These are phyloP conservation scores for Pseudobourletiella spinata DNA, from an alignment of 1,140 invertebrate species.

Conservation along the genomic window DNA sequence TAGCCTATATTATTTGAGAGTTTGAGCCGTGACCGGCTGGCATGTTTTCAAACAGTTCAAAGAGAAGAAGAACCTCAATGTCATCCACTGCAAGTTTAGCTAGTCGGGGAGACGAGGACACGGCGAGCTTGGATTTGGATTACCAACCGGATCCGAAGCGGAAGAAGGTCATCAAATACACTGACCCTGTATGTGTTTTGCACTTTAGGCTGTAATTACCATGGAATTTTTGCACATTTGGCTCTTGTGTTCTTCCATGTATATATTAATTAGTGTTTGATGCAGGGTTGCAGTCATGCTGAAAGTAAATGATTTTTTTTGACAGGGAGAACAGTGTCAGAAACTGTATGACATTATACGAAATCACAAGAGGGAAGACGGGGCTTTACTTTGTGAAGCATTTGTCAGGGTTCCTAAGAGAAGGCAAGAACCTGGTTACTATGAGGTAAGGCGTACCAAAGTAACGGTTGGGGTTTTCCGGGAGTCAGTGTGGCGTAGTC, in stretches of 20 bases:
- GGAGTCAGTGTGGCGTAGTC: neutral
- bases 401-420: conserved; percentile 90
- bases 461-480: neutral
- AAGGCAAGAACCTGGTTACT: conserved; percentile 78
- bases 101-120: no score
- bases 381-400: conserved; percentile 77
- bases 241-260: neutral
- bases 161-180: conserved; percentile 19
- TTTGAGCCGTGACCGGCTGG: no score
- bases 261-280: conserved; percentile 17
- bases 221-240: neutral
- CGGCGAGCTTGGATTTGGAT: no score
- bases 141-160: conserved; percentile 31
- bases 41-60: no score
- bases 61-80: no score
- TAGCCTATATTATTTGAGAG: no score
- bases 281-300: no score
- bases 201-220: neutral
- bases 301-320: no score
- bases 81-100: no score
- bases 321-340: conserved; percentile 74
- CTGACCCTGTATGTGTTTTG: conserved; percentile 25
- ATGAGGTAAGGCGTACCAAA: conserved; percentile 50
- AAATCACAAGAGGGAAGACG: conserved; percentile 86
- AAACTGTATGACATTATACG: conserved; percentile 85